Conservation (phyloP, 2,797 vertebrate species). For the Nannoperca obscura region DNA sequence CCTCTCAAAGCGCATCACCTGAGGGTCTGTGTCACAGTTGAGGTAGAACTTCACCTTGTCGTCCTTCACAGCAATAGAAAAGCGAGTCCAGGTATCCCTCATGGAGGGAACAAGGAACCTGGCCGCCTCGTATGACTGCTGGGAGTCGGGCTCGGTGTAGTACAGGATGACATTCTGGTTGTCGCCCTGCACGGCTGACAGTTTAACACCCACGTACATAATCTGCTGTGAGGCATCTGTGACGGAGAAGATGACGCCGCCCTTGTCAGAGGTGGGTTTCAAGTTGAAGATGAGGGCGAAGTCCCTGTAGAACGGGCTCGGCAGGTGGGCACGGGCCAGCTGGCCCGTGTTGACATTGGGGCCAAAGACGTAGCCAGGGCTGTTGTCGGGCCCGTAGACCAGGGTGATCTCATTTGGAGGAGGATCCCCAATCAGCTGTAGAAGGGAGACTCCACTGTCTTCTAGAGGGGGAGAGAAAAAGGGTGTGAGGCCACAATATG, state of each 20-base stretch:
- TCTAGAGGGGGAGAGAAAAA: conserved; percentile 66
- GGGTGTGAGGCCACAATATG: conserved; percentile 33
- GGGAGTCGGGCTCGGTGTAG: conserved; percentile 89
- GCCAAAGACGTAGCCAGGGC: conserved; percentile 87
- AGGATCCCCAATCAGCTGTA: conserved; percentile 92
- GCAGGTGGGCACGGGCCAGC: conserved; percentile 89
- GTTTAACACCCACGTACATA: conserved; percentile 91
- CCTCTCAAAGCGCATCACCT: conserved; percentile 83
- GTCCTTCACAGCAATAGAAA: conserved; percentile 89
- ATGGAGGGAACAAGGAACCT: conserved; percentile 88
- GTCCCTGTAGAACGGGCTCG: conserved; percentile 90
- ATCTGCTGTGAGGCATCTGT: conserved; percentile 88
- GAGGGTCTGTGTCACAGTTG: conserved; percentile 88
- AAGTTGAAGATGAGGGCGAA: conserved; percentile 92
- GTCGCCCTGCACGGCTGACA: conserved; percentile 79
- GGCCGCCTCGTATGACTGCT: conserved; percentile 84
- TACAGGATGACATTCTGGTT: conserved; percentile 90
- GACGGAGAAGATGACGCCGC: conserved; percentile 91
- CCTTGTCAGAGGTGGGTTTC: conserved; percentile 84
- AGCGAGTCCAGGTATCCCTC: conserved; percentile 88
- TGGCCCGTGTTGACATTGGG: conserved; percentile 87
- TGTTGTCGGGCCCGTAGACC: conserved; percentile 85
- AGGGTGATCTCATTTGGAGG: conserved; percentile 85
- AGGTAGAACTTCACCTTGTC: conserved; percentile 87
- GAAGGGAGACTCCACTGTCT: conserved; percentile 88